Evolutionary conservation across 2,888 invertebrate species (phyloP), one percentile per base, ranked within the genome.

Genomic region (Lasius platythorax): DNA sequence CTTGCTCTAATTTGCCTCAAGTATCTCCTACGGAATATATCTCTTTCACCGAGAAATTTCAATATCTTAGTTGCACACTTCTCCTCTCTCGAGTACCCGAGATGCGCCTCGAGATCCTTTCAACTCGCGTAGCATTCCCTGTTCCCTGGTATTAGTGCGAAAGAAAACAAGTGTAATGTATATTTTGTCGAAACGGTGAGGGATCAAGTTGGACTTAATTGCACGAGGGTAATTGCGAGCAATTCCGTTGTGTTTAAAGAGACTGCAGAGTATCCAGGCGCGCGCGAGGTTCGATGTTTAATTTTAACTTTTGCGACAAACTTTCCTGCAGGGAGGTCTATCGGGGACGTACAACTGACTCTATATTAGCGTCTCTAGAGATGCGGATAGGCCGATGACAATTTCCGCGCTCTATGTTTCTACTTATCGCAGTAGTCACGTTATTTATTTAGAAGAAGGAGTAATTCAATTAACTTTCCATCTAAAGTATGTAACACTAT

Each of bases 1-100:
- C 72, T 50, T 18, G 79, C 40, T 88, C 53, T n/a, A 84, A 90
- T 90, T 88, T 90, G 87, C 85, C 58, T 46, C 61, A 11, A 46
- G 53, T 67, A 72, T 78, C 73, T 79, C 23, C 23, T 23, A 23
- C 23, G 23, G 23, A 23, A 81, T 46, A 40, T 30, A 23, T 61
- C 15, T 53, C 30, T 12, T 37, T 64, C 37, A 53, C 67, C 37
- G 28, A 9, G 9, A 28, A n/a, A 53, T 23, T 37, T 4, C 12
- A 64, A 64, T n/a, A 6, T 4, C 28, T 1, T 15, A 28, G 12
- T 12, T 12, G 8, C n/a, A 8, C 8, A 18, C 4, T 8, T 18
- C 43, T 3, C n/a, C 15, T 8, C 9, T 37, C 11, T 18, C 6
- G 2, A 64, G 23, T 15, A 23, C 15, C 15, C 23, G 37, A 53